phyloP scores from a whole-genome alignment of 2,888 invertebrate species.

The Boloria euphrosyne region DNA sequence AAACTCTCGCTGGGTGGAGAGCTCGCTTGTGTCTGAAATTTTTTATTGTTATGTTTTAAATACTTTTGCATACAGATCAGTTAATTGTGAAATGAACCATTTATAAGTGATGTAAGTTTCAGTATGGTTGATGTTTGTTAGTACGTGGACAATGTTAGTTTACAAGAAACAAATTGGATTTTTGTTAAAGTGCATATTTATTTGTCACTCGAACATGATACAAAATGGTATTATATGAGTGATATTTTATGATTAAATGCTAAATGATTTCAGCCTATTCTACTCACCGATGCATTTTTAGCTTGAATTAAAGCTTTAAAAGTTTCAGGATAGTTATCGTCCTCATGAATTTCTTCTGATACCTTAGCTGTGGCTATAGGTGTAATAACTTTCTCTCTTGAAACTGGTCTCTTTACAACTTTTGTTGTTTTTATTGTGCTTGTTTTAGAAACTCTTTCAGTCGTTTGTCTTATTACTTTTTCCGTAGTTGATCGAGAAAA shows the following conservation, averaged over 20 bases:
- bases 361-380: slow-evolving; percentile 47
- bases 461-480: slow-evolving; percentile 45
- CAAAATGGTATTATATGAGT: slow-evolving; percentile 36
- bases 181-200: slow-evolving; percentile 39
- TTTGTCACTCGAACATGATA: slow-evolving; percentile 37
- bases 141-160: slow-evolving; percentile 40
- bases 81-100: not conserved
- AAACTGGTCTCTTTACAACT: slow-evolving; percentile 61
- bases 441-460: slow-evolving; percentile 56
- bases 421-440: slow-evolving; percentile 60
- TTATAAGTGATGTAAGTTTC: not conserved
- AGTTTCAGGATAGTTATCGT: slow-evolving; percentile 85
- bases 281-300: slow-evolving; percentile 79
- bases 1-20: slow-evolving; percentile 75
- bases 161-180: slow-evolving; percentile 37
- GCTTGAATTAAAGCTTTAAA: slow-evolving; percentile 85
- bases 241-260: slow-evolving; percentile 31
- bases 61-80: not conserved
- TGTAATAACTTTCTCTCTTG: slow-evolving; percentile 56
- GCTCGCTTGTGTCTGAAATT: slow-evolving; percentile 75
- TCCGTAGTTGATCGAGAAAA: slow-evolving; percentile 47
- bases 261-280: slow-evolving; percentile 29
- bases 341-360: slow-evolving; percentile 81
- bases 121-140: slow-evolving; percentile 27
- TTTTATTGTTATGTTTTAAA: slow-evolving; percentile 35